Base-by-base conservation (phyloP, 2,888 invertebrate species). In the Drosophila hawaiiensis region DNA sequence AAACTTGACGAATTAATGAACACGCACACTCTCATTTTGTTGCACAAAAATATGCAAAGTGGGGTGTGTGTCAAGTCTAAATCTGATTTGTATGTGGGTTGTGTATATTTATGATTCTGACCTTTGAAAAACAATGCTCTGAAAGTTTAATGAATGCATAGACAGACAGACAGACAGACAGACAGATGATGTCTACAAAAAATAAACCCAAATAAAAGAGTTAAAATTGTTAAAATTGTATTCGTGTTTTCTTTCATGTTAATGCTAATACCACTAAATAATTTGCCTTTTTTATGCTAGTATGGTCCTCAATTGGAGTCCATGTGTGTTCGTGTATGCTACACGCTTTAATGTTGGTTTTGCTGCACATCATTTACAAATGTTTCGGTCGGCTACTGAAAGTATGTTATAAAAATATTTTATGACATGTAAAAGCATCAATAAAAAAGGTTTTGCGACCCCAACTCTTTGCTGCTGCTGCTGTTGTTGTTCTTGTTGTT, bases 361-460 rank as follows among this genome's bases (percentile, higher is more conserved):
- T 63, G 65, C 37, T 55, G 65, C 43, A 31, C 61, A 63, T 67
- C 71, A 76, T 86, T 81, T 79, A 75, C 68, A 78, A 80, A 83
- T 85, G 75, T 73, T 78, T 72, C 72, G 70, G 65, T 49, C 61
- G 64, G 72, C 61, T 56, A 53, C 47, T 33, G 61, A 83, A 84
- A 84, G 84, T 84, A 81, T 78, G 83, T 87, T 87, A 82, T 84
- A 89, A 90, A 90, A 90, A 87, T 90, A 90, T 88, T 87, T 87
- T 81, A 85, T 88, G 85, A 90, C 85, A 83, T 88, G 85, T 87
- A 80, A 87, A 85, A 85, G 83, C 88, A 81, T 85, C 90, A 85
- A 87, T 87, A 87, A 90, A 90, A 88, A 78, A 77, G 63, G 79
- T 73, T 70, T 50, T 55, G 50, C 54, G 25, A 54, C 52, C 50